Evolutionary conservation across 2,888 invertebrate genomes (phyloP).

Genomic region (Drosophila nr. perissopoda): DNA sequence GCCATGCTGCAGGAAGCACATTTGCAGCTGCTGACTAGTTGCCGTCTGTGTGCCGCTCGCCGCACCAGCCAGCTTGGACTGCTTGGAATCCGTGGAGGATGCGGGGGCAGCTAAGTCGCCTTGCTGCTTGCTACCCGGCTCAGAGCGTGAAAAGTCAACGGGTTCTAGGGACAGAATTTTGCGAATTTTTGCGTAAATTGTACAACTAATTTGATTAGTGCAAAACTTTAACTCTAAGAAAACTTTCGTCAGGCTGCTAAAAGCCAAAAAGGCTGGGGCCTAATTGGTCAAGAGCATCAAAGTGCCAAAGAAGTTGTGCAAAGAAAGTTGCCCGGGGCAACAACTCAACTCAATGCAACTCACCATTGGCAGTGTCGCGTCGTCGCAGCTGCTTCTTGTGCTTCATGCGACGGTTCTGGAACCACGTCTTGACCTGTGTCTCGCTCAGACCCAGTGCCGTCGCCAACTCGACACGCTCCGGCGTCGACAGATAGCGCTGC

Average conservation of each 20-base stretch:
- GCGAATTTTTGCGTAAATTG: conserved; percentile 40
- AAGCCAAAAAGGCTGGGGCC: conserved; percentile 49
- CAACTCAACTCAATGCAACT: conserved; percentile 45
- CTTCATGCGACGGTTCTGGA: conserved; percentile 98
- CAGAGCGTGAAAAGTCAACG: conserved; percentile 85
- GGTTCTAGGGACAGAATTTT: conserved; percentile 79
- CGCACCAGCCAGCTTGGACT: conserved; percentile 38
- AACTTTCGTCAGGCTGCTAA: conserved; percentile 52
- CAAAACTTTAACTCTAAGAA: conserved; percentile 49
- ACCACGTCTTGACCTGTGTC: conserved; percentile 99
- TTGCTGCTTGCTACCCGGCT: conserved; percentile 64
- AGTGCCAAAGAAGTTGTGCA: conserved; percentile 45
- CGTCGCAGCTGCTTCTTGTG: conserved; percentile 93
- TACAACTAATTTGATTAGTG: conserved; percentile 67
- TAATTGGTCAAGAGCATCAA: conserved; percentile 58
- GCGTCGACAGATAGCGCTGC: conserved; percentile 96
- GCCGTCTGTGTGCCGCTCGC: conserved; percentile 24
- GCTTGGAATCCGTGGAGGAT: conserved; percentile 53
- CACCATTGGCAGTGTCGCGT: conserved; percentile 84
- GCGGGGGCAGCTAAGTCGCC: conserved; percentile 34
- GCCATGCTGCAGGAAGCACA: conserved; percentile 79
- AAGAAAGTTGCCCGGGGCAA: conserved; percentile 44
- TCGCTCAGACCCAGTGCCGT: conserved; percentile 96
- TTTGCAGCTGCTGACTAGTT: conserved; percentile 72
- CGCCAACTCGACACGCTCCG: conserved; percentile 97